These are phyloP conservation scores for Pseudorhiza aurosa DNA, from an alignment of 30 jellyfish, hydroid and myxozoan species.

Conservation along the genomic window DNA sequence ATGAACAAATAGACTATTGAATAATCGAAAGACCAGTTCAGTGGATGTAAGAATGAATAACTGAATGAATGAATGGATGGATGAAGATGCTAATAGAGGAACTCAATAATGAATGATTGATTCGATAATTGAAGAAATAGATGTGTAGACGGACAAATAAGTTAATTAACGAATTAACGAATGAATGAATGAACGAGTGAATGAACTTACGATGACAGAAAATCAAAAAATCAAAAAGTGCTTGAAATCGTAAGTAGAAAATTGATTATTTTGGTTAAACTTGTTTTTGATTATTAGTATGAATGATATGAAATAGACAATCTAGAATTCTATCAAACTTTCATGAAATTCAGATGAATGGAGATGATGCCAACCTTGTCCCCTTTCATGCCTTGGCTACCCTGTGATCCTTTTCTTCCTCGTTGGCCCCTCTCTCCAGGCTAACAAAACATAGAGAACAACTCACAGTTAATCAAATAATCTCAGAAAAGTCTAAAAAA, in stretches of 20 bases:
- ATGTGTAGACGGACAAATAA: neutral
- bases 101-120: neutral
- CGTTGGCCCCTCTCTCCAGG: slow-evolving; percentile 39
- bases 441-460: no score
- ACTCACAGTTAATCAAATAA: no score
- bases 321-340: no score
- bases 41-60: no score
- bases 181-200: neutral
- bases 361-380: slow-evolving; percentile 9
- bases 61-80: neutral
- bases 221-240: no score
- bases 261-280: no score
- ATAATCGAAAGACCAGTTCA: no score
- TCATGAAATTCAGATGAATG: no score
- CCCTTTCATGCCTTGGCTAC: slow-evolving; percentile 27
- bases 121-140: neutral
- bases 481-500: no score
- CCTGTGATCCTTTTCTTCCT: slow-evolving; percentile 41
- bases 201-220: neutral
- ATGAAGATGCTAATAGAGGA: neutral
- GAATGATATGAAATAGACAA: neutral
- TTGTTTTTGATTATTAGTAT: neutral
- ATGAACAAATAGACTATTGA: no score
- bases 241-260: no score
- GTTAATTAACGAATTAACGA: neutral